A percentile compares a stretch with the other conserved stretches of the same genome.
These are phyloP conservation scores for Haliclystus octoradiatus DNA, from an alignment of 30 jellyfish, hydroid and myxozoan genomes.

Conservation along the genomic window DNA sequence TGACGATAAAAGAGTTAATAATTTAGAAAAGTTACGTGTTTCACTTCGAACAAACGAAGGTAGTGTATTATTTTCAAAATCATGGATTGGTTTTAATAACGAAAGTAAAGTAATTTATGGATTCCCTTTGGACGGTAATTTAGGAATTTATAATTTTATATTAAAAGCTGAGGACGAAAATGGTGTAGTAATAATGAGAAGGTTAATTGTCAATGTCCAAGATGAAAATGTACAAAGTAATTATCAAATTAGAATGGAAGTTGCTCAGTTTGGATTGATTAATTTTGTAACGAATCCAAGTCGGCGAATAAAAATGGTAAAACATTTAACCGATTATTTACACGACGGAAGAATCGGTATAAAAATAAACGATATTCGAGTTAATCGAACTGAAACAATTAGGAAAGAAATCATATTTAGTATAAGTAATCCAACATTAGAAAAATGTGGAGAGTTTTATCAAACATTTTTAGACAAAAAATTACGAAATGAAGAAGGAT, in stretches of 20 bases:
- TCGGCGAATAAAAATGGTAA: slow-evolving; percentile 15
- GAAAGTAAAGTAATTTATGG: slow-evolving; percentile 32
- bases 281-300: slow-evolving; percentile 13
- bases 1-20: neutral
- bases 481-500: neutral
- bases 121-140: slow-evolving; percentile 60
- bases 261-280: slow-evolving; percentile 11
- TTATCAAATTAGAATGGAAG: slow-evolving; percentile 5
- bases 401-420: neutral
- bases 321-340: slow-evolving; percentile 19
- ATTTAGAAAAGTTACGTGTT: slow-evolving; percentile 4
- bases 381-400: slow-evolving; percentile 15
- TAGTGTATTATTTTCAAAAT: slow-evolving; percentile 26
- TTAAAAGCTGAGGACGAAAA: slow-evolving; percentile 24
- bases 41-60: slow-evolving; percentile 35
- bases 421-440: neutral
- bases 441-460: neutral
- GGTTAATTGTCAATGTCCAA: slow-evolving; percentile 13
- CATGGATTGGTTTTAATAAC: slow-evolving; percentile 45
- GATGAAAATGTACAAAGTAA: slow-evolving; percentile 15
- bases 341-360: slow-evolving; percentile 13
- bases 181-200: slow-evolving; percentile 26
- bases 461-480: neutral
- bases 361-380: slow-evolving; percentile 37
- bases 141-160: slow-evolving; percentile 36